Evolutionary conservation across 2,113 vertebrate genomes (phyloP).

Genomic region (Barnardius zonarius): DNA sequence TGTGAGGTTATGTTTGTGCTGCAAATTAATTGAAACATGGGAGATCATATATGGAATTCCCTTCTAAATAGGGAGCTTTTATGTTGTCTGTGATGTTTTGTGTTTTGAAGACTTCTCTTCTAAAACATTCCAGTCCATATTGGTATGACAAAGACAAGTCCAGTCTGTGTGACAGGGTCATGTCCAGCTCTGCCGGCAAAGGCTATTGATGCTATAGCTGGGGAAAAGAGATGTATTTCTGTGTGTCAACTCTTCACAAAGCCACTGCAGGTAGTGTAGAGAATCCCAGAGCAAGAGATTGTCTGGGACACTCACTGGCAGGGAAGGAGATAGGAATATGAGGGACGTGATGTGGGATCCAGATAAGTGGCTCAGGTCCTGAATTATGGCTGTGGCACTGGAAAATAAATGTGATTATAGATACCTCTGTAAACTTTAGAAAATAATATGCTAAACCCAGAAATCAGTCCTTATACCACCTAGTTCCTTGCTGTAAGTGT

Average conservation of each 20-base stretch:
- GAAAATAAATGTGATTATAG: background rate
- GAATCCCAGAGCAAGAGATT: background rate
- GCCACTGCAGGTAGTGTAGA: fast-evolving
- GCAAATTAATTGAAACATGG: background rate
- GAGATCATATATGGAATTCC: background rate
- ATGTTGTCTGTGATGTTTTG: background rate
- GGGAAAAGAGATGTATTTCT: background rate
- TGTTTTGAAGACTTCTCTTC: background rate
- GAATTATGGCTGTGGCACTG: background rate
- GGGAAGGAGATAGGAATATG: background rate
- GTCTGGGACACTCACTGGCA: background rate
- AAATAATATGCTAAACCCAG: background rate
- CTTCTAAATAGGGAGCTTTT: background rate
- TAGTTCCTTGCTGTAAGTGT: background rate
- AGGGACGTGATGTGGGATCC: background rate
- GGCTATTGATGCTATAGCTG: background rate
- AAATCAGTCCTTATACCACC: background rate
- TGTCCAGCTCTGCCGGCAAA: background rate
- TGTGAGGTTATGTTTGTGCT: background rate
- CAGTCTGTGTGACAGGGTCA: background rate
- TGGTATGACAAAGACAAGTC: fast-evolving
- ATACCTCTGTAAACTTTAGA: background rate
- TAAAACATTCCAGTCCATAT: background rate
- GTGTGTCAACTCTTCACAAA: background rate
- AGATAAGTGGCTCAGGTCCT: background rate